Evolutionary conservation across 2,888 invertebrate genomes (phyloP), one percentile per base, ranked within the genome.

Genomic region (Augochlorella aurata): DNA sequence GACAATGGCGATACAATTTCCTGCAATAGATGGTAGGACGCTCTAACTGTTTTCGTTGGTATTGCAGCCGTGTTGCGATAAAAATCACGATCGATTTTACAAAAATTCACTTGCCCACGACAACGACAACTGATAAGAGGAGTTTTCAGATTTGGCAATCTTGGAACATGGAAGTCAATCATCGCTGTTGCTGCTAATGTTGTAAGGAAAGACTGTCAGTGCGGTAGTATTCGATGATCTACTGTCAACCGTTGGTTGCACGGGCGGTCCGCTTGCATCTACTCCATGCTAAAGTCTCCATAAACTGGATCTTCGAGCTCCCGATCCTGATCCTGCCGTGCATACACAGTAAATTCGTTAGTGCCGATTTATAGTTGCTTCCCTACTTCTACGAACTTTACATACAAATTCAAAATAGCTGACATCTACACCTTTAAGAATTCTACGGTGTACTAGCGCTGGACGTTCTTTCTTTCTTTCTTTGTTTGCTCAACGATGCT

Each of bases 231-330:
- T 80, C 77, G 79, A 80, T 77, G 78, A 84, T 84, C 74, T 58
- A 75, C 73, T 70, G 76, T 81, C 76, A 86, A 81, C 82, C 58
- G 75, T 54, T 78, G 82, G 71, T 84, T 74, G 67, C 68, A 82
- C 71, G 85, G 82, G 86, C 81, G 87, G 81, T 88, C 86, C 86
- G 72, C 80, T 74, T 63, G 77, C 76, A 75, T 89, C 88, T 68
- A 78, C 47, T 77, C 73, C 83, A 78, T 81, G 73, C 85, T 91
- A 91, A 85, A 91, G 89, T 71, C 91, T 89, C 91, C 91, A 91
- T 50, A 91, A 85, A 81, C 91, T 92, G 61, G 92, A 91, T 85
- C 89, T 89, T 86, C 90, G 89, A 38, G 81, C 73, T 73, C 86
- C 89, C 29, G 90, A 80, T 84, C 89, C 85, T 74, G 89, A 84